Evolutionary conservation across 2,888 invertebrate genomes (phyloP), one percentile per base, ranked within the genome.

Genomic region (Sesamia inferens): DNA sequence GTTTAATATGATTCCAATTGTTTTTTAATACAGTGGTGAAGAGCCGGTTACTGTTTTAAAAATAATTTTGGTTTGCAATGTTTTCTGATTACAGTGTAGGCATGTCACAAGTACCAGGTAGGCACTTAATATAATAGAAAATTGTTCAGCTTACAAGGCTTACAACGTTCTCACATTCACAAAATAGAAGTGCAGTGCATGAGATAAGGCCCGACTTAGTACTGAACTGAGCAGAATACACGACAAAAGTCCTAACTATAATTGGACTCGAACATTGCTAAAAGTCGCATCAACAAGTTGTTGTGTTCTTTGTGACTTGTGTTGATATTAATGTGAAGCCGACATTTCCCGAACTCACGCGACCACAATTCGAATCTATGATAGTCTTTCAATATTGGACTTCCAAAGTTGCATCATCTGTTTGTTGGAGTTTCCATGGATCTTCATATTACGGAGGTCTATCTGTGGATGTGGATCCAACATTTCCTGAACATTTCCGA

Each of bases 401-500:
- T 92, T 93, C 64, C 89, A 88, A 3, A 93, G 70, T 24, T n/a
- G 31, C 3, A 22, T 47, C 11, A 93, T 77, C 75, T 91, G 7
- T 39, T 39, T 39, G 39, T 39, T 39, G 39, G 39, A 39, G 6
- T 39, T 39, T 24, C 85, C 88, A 71, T 79, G 77, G 4, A 57
- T 24, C 68, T 85, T 85, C 71, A 81, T 81, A 19, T 54, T 72
- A 7, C 90, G 88, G 31, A 92, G 86, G 79, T 93, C 94, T 84
- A 93, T 87, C 81, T 95, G 95, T 4, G 89, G 90, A 39, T 39
- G 39, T 39, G 39, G 39, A 39, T 7, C 2, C 92, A 88, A 54
- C 14, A 14, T 14, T 4, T 0, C 10, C 42, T 58, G 51, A 74
- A 58, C 10, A 65, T 55, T 39, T 10, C 11, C 75, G 79, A 68